Evolutionary conservation across 2,113 vertebrate genomes (phyloP), one percentile per base, ranked within the genome.

Genomic region (Campylomormyrus numenius): DNA sequence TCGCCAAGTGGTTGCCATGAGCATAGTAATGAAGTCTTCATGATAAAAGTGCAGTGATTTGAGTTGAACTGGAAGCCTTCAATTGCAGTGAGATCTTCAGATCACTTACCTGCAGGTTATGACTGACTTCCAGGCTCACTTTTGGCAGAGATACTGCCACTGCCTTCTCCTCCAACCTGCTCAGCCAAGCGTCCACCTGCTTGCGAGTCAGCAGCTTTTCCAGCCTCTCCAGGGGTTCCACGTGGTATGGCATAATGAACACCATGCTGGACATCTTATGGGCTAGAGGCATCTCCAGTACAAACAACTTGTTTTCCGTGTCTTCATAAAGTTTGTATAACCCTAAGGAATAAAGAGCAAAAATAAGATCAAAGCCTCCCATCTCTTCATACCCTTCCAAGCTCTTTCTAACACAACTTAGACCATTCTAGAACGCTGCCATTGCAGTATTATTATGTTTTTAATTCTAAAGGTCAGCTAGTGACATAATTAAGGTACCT

Each of bases 141-240:
- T 98, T 99, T 11, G 98, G 98, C 88, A 99, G 93, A 0, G 98
- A 99, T 94, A 99, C 96, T 91, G 98, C 98, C 1, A 99, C 96
- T 0, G 98, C 97, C 91, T 48, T 97, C 93, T 96, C 97, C 95
- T 98, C 95, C 95, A 97, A 92, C 93, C 98, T 98, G 93, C 96
- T 91, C 88, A 97, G 85, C 98, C 98, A 99, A 56, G 91, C 91
- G 91, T 98, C 97, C 6, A 99, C 94, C 94, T 99, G 98, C 35
- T 97, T 95, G 90, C 93, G 97, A 90, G 96, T 99, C 93, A 99
- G 95, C 86, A 99, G 94, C 90, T 99, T 99, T 94, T 99, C 98
- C 21, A 99, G 93, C 77, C 97, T 96, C 0, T 97, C 96, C 35
- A 99, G 95, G 0, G 98, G 95, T 92, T 99, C 98, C 95, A 99